Percentiles rank a stretch among this genome's conserved stretches.
Evolutionary conservation across 2,113 vertebrate genomes (phyloP).

Genomic region (Spea multiplicata): DNA sequence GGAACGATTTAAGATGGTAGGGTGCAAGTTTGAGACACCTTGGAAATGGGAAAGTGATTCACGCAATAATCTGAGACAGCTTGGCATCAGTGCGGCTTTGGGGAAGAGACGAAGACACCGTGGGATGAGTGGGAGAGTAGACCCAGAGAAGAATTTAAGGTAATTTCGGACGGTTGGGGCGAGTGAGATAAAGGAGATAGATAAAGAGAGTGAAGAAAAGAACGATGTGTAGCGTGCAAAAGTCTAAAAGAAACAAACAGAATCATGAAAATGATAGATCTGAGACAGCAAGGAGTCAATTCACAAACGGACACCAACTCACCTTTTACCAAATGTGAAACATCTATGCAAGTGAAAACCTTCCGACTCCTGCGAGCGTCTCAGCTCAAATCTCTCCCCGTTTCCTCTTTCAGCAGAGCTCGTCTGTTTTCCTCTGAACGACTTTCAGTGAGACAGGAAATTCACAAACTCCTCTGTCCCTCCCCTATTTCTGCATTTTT

Average conservation of each 20-base stretch:
- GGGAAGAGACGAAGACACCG: too few relatives aligned
- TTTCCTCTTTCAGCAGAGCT: not conserved
- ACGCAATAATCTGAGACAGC: too few relatives aligned
- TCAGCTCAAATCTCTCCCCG: not conserved
- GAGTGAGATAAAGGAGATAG: not conserved
- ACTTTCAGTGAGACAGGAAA: conserved; percentile 21
- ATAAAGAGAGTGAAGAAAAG: not conserved
- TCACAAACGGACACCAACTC: not conserved
- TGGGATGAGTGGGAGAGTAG: too few relatives aligned
- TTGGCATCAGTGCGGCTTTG: too few relatives aligned
- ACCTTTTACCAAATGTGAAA: not conserved
- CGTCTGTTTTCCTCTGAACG: not conserved
- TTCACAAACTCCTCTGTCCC: not conserved
- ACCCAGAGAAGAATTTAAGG: too few relatives aligned
- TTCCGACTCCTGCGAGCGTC: not conserved
- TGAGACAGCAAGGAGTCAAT: too few relatives aligned
- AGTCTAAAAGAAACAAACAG: not conserved
- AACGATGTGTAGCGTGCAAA: not conserved
- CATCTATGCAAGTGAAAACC: not conserved
- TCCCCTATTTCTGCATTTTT: not conserved
- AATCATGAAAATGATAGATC: not conserved
- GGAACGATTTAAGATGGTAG: too few relatives aligned
- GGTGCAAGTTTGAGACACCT: too few relatives aligned
- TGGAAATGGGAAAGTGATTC: too few relatives aligned
- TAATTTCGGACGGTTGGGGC: too few relatives aligned